Evolutionary conservation across 1,140 invertebrate genomes (phyloP), one percentile per base, ranked within the genome.

Genomic region (Plectus sambesii): DNA sequence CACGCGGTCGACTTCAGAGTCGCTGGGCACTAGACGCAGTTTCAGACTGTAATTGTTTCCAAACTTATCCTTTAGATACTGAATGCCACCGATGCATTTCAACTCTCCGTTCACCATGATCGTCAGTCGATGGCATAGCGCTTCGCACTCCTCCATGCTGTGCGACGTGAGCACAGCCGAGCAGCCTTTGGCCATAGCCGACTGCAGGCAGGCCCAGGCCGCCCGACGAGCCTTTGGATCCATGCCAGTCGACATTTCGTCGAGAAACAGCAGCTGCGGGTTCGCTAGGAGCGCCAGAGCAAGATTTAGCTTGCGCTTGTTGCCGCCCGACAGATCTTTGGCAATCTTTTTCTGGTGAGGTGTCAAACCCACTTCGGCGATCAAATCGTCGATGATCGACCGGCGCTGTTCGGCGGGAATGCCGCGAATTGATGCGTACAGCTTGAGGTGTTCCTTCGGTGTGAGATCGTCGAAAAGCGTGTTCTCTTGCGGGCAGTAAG

Each of bases 261-360:
- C 76, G 22, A 77, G 57, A 41, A 76, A 69, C 12, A 76, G 63
- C 22, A 73, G 62, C 46, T 70, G 75, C 6, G 83, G 81, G 49
- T 84, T 78, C 35, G 82, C 82, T 66, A 88, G 77, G 23, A 94
- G 70, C 5, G 90, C 83, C 39, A 98, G 80, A 0, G 88, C 88
- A 33, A 88, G 86, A 56, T 85, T 90, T 22, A 98, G 72, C 70
- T 96, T 93, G 35, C 90, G 77, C 68, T 90, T 93, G 58, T 93
- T 97, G 0, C 90, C 92, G 8, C 87, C 87, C 65, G 79, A 76
- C 53, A 74, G 75, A 5, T 60, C 68, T 6, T 62, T 62, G 27
- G 71, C 63, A 20, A 53, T 55, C 30, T 62, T 51, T 53, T 73
- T 56, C 6, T 70, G 67, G 52, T 72, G 69, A 22, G 62, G 51